A percentile compares a stretch with the other conserved stretches of the same genome.
Conservation (phyloP, 2,113 vertebrate species). For the Zosterops lateralis region DNA sequence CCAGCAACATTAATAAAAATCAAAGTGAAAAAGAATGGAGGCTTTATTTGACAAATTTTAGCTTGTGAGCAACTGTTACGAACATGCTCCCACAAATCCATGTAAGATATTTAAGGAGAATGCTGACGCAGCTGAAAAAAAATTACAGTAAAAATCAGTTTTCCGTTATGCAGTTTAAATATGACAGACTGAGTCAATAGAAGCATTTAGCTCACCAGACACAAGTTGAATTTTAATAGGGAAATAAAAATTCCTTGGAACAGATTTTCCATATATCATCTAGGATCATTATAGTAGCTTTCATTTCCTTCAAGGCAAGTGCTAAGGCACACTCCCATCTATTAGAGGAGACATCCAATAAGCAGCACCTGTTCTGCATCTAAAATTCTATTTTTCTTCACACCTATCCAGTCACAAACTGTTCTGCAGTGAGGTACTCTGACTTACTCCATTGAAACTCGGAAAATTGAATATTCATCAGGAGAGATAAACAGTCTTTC, state of each 20-base stretch:
- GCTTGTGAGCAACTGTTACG: background rate
- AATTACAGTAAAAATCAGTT: conserved; percentile 50
- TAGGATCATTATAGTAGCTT: background rate
- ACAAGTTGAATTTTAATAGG: conserved; percentile 31
- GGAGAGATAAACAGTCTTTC: background rate
- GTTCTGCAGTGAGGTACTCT: background rate
- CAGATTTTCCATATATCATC: background rate
- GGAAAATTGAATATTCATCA: background rate
- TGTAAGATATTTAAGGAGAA: background rate
- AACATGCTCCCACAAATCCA: background rate
- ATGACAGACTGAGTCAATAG: conserved; percentile 28
- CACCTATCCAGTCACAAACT: background rate
- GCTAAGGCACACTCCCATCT: background rate
- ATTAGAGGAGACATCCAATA: background rate
- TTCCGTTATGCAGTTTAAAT: conserved; percentile 53
- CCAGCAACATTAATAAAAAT: background rate
- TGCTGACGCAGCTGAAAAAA: conserved; percentile 9
- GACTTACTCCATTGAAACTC: background rate
- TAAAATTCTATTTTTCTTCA: background rate
- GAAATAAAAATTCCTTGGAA: conserved; percentile 5
- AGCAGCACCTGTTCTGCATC: background rate
- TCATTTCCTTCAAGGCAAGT: conserved; percentile 48
- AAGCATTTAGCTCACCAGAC: conserved; percentile 12
- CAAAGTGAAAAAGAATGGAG: background rate
- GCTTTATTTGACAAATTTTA: background rate